Base-by-base conservation (phyloP, 1,140 invertebrate species). In the Orussus abietinus region DNA sequence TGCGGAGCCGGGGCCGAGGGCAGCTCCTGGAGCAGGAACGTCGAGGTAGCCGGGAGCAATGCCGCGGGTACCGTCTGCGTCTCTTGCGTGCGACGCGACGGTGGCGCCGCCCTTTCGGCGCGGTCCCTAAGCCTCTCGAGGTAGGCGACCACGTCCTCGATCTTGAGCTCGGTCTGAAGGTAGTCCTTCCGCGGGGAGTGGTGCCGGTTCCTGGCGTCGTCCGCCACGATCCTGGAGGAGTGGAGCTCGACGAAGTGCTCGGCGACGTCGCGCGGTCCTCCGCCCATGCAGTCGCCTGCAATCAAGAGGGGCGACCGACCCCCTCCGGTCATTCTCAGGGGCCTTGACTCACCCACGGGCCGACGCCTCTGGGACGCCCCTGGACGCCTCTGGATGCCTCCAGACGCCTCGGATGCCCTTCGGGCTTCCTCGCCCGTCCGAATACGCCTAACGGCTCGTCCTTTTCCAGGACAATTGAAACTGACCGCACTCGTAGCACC, bases 161-260 rank as follows among this genome's bases (percentile, higher is more conserved):
- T 35, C 35, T 67, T 72, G 4, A 66, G 22, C 10, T 73, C 68
- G 1, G 38, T 34, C 22, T 62, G 59, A 29, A 64, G 39, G 26
- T 70, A 68, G 47, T 71, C 66, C 34, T 69, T 71, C 1, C 62
- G 51, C 3, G 62, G 47, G 29, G 62, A 62, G 13, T 66, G 57
- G 4, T 66, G 61, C 4, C 66, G 47, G 12, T 56, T 59, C 20
- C 65, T 52, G 11, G 29, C 47, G 31, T 63, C 84, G 76, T 77
- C 87, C 81, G 43, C 82, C 75, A 38, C 82, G 78, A 71, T 84
- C 82, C 64, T 83, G 74, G 75, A 87, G 10, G 84, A 86, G 64
- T 90, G 88, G 5, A 86, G 80, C 20, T 87, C 87, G 18, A 90
- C 75, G 78, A 88, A 92, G 62, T 91, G 88, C 57, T 91, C 88